Conservation (phyloP, 2,113 vertebrate genomes). For the Anseranas semipalmata region DNA sequence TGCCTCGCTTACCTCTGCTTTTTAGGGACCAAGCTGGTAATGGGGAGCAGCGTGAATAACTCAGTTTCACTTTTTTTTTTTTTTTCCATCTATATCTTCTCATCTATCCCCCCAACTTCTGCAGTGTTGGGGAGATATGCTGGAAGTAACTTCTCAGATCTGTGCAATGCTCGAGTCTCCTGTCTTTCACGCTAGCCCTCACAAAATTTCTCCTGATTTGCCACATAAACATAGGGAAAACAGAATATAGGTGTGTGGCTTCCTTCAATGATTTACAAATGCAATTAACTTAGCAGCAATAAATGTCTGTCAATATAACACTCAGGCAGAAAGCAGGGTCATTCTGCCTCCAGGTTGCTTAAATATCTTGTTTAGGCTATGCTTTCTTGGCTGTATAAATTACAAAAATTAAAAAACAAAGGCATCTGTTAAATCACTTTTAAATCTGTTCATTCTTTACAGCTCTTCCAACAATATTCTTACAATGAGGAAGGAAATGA, state of each 20-base stretch:
- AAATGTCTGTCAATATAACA: neutral
- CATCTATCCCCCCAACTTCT: neutral
- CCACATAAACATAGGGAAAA: neutral
- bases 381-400: neutral
- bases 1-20: neutral
- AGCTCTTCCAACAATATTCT: neutral
- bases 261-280: neutral
- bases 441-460: neutral
- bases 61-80: neutral
- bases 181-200: neutral
- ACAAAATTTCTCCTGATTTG: neutral
- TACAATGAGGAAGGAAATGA: neutral
- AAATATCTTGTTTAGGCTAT: neutral
- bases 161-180: neutral
- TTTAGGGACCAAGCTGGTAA: neutral
- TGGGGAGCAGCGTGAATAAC: neutral
- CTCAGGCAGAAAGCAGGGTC: neutral
- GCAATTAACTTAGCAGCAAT: neutral
- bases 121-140: neutral
- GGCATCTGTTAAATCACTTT: neutral
- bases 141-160: neutral
- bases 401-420: neutral
- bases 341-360: neutral
- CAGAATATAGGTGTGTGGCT: neutral
- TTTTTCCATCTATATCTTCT: neutral